Evolutionary conservation across 2,797 vertebrate species (phyloP).

Genomic region (Hozukius guyotensis): DNA sequence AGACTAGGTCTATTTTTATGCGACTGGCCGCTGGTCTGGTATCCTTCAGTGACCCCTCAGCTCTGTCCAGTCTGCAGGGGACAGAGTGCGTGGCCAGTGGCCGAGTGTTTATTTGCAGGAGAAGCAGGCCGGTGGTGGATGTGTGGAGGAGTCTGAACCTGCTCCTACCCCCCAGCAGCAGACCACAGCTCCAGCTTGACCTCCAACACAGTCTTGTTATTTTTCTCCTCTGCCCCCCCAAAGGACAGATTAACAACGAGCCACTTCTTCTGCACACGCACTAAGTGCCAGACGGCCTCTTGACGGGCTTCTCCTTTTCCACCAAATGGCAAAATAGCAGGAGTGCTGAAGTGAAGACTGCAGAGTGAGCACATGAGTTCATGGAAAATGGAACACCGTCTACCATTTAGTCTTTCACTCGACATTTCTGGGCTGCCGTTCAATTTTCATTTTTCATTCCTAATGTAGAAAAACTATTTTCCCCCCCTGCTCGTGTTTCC

Average conservation of each 20-base stretch:
- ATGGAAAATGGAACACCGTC: constrained; percentile 86
- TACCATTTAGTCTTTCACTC: constrained; percentile 82
- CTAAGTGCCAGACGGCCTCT: constrained; percentile 25
- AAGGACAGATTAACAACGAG: constrained; percentile 59
- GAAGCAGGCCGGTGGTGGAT: constrained; percentile 34
- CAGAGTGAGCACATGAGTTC: constrained; percentile 83
- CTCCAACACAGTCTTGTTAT: constrained; percentile 51
- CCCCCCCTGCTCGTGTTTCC: constrained; percentile 81
- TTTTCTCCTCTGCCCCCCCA: constrained; percentile 34
- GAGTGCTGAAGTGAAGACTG: constrained; percentile 39
- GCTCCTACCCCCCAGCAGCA: constrained; percentile 28
- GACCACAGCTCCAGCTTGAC: constrained; percentile 50
- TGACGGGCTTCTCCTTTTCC: constrained; percentile 60
- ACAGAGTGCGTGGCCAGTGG: not conserved
- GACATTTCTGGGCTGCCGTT: constrained; percentile 83
- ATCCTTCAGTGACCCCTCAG: constrained; percentile 56
- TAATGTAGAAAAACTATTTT: constrained; percentile 88
- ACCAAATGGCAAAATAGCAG: constrained; percentile 48
- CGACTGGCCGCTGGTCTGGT: not conserved
- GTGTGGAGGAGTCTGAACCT: constrained; percentile 37
- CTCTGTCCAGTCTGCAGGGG: constrained; percentile 21
- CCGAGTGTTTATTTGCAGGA: constrained; percentile 65
- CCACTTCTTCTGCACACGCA: constrained; percentile 38
- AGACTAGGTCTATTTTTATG: too few species aligned
- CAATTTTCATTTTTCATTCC: constrained; percentile 81